A percentile compares a stretch with the other conserved stretches of the same genome.
Conservation (phyloP, 2,797 vertebrate genomes). For the Rhinophrynus dorsalis region DNA sequence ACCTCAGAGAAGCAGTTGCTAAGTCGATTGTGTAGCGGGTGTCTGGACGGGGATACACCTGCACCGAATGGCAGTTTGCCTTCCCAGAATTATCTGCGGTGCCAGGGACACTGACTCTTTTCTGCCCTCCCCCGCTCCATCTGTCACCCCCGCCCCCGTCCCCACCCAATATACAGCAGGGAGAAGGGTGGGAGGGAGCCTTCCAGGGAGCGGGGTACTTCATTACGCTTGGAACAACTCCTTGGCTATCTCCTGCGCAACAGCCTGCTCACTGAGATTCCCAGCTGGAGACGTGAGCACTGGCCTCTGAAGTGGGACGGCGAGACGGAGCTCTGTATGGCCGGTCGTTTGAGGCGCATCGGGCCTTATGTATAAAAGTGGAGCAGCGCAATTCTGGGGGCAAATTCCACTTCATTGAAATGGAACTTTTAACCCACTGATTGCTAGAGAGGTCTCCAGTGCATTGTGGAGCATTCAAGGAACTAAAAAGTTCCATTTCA, state of each 20-base stretch:
- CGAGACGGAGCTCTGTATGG: not conserved
- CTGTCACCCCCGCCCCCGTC: slow-evolving; percentile 9
- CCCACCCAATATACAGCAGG: slow-evolving; percentile 3
- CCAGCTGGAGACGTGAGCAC: slow-evolving; percentile 10
- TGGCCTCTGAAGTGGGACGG: not conserved
- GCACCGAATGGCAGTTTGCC: slow-evolving; percentile 31
- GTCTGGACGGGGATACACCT: slow-evolving; percentile 17
- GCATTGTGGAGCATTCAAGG: too few relatives aligned
- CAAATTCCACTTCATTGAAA: too few relatives aligned
- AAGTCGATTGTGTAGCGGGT: too few relatives aligned
- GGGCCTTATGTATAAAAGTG: too few relatives aligned
- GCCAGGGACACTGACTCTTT: slow-evolving; percentile 41
- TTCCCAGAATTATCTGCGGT: slow-evolving; percentile 18
- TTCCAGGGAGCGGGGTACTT: not conserved
- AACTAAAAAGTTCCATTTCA: too few relatives aligned
- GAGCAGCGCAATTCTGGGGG: too few relatives aligned
- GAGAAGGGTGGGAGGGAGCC: slow-evolving; percentile 13
- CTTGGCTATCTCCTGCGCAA: not conserved
- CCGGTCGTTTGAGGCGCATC: too few relatives aligned
- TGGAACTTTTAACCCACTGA: too few relatives aligned
- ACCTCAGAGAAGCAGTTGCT: too few relatives aligned
- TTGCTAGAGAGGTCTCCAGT: too few relatives aligned
- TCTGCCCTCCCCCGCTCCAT: slow-evolving; percentile 42
- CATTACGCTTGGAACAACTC: slow-evolving; percentile 12
- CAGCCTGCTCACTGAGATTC: slow-evolving; percentile 17